phyloP scores from a whole-genome alignment of 1,140 invertebrate species.

The Zaprionus tsacasi region DNA sequence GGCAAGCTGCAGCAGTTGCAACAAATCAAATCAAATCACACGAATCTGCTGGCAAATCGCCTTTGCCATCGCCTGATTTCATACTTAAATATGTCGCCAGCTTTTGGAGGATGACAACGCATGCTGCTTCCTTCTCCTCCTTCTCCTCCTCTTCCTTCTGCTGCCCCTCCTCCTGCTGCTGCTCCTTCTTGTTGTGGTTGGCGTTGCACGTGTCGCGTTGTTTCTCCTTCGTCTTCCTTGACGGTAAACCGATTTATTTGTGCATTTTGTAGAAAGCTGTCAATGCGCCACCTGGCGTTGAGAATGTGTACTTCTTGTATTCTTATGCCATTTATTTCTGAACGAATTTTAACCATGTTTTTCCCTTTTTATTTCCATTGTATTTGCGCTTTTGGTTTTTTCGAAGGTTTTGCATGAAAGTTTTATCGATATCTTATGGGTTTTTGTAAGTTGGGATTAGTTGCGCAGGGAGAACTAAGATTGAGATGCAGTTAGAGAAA shows the following conservation, averaged over 20 bases:
- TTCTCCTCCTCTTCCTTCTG: neutral
- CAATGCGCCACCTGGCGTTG: neutral
- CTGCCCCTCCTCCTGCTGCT: neutral
- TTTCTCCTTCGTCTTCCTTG: neutral
- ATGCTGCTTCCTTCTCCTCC: neutral
- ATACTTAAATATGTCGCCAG: constrained; percentile 20
- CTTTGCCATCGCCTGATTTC: constrained; percentile 4
- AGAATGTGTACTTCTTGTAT: neutral
- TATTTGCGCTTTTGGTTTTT: neutral
- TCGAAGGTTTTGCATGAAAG: neutral
- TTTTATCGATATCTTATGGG: neutral
- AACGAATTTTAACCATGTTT: neutral
- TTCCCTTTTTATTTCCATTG: neutral
- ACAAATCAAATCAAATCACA: constrained; percentile 25
- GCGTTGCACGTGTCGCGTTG: neutral
- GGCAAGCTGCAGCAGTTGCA: constrained; percentile 19
- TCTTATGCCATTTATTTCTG: neutral
- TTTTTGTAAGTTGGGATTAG: too few relatives aligned
- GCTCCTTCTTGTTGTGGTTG: neutral
- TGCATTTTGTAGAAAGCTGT: neutral
- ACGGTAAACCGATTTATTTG: neutral
- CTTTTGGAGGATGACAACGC: constrained; percentile 11
- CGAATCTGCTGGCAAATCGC: constrained; percentile 37
- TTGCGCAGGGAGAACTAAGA: too few relatives aligned
- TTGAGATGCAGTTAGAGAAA: neutral